These are phyloP conservation scores for Hydrolagus colliei DNA, from an alignment of 2,797 vertebrate genomes.

Conservation along the genomic window DNA sequence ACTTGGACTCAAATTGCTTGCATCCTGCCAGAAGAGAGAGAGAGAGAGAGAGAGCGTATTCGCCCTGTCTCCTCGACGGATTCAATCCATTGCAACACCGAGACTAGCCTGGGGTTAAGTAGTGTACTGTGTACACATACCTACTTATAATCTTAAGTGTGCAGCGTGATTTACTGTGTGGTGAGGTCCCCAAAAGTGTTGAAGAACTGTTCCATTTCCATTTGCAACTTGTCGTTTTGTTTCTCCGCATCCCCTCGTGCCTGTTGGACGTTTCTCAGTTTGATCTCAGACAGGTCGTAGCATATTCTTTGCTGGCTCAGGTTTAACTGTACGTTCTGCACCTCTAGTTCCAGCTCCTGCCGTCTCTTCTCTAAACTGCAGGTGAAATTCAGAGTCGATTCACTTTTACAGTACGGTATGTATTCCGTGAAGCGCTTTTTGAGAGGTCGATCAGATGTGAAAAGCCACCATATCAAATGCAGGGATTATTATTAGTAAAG, in stretches of 20 bases:
- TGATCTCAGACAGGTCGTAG: slow-evolving; percentile 52
- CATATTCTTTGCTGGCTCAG: slow-evolving; percentile 55
- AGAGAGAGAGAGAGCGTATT: too few species aligned
- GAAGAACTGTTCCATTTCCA: slow-evolving; percentile 64
- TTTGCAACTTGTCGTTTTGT: slow-evolving; percentile 56
- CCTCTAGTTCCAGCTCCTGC: slow-evolving; percentile 51
- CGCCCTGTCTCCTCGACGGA: neutral
- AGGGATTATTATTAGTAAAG: neutral
- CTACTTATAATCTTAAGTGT: neutral
- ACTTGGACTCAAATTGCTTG: too few species aligned
- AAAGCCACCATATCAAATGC: too few species aligned
- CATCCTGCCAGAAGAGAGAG: too few species aligned
- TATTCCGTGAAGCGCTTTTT: too few species aligned
- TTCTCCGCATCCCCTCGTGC: slow-evolving; percentile 51
- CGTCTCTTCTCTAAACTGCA: slow-evolving; percentile 61
- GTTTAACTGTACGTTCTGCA: slow-evolving; percentile 51
- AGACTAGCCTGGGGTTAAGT: neutral
- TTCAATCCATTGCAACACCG: neutral
- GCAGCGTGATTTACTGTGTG: slow-evolving; percentile 32
- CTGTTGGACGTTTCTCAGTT: slow-evolving; percentile 52
- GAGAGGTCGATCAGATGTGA: too few species aligned
- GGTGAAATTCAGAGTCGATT: neutral
- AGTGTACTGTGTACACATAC: neutral
- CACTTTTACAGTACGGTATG: too few species aligned
- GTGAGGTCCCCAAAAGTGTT: slow-evolving; percentile 64